Percentiles rank a stretch among this genome's conserved stretches.
Conservation (phyloP, 2,797 vertebrate species). For the Serranus cabrilla region DNA sequence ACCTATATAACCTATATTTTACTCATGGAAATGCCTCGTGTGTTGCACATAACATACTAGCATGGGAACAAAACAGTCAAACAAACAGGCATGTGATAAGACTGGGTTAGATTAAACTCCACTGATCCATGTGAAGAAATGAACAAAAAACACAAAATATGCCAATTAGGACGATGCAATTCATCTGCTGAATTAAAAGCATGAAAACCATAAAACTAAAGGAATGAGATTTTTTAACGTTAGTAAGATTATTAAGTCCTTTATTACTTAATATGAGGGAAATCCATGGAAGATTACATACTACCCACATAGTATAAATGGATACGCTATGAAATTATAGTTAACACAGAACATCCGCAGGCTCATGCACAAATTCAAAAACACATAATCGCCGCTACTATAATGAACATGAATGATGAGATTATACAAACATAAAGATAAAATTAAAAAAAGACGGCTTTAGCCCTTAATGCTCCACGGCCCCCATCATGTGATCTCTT, state of each 20-base stretch:
- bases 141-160: constrained; percentile 4
- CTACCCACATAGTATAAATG: not conserved
- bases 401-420: not conserved
- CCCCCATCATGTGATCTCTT: not conserved
- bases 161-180: not conserved
- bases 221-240: constrained; percentile 9
- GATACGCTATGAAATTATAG: constrained; percentile 2
- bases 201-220: constrained; percentile 11
- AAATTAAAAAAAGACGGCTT: not conserved
- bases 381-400: not conserved
- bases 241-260: too few relatives aligned
- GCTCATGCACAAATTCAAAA: not conserved
- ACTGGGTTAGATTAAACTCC: constrained; percentile 39
- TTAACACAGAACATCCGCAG: constrained; percentile 9
- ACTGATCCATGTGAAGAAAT: constrained; percentile 6
- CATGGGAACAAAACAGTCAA: not conserved
- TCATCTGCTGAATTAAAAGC: constrained; percentile 14
- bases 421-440: constrained; percentile 8
- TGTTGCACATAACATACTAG: not conserved
- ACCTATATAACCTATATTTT: not conserved
- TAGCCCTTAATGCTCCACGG: not conserved
- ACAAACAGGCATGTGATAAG: not conserved
- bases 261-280: constrained; percentile 8
- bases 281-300: not conserved
- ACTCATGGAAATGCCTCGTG: too few relatives aligned